Base-by-base conservation (phyloP, 1,140 invertebrate genomes). In the Pteromalus puparum region DNA sequence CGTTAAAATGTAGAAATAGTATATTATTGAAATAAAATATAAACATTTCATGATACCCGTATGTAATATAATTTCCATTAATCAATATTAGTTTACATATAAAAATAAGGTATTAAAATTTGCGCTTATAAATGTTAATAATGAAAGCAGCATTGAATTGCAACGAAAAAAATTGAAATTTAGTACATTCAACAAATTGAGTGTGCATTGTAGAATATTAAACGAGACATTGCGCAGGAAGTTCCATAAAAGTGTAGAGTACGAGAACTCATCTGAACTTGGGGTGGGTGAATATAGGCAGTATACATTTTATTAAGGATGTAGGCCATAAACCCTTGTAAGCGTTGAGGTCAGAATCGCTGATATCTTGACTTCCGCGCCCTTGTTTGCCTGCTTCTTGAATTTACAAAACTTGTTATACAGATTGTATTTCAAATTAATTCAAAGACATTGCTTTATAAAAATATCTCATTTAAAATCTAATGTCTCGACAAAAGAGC, bases 261-360 rank as follows among this genome's bases (percentile, higher is more conserved):
- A 61, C 21, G 18, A 61, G 53, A 61, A 61, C 18, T 61, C 53
- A n/a, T 61, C 53, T 61, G 21, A 61, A 61, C 53, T 61, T 61
- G 53, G 21, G 7, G 21, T 21, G 6, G 18, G 21, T 61, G 53
- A 61, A 61, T 61, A 7, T n/a, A 61, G 53, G 53, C 53, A 61
- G 53, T 61, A n/a, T 61, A n/a, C n/a, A n/a, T 61, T 61, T 61
- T 61, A 42, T 38, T 74, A 74, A 74, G 38, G 38, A 21, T n/a
- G 38, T 42, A 42, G 21, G n/a, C n/a, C 70, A 38, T 38, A 73
- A 73, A 73, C 38, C 70, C 18, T 1, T 38, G 6, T 12, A 72
- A 72, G 68, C 30, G 30, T 34, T 15, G 15, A 53, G 48, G 18
- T 2, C 48, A 53, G 4, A 53, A 28, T 72, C 30, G 30, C 34